Evolutionary conservation across 2,888 invertebrate species (phyloP).

Genomic region (Eristalis tenax): DNA sequence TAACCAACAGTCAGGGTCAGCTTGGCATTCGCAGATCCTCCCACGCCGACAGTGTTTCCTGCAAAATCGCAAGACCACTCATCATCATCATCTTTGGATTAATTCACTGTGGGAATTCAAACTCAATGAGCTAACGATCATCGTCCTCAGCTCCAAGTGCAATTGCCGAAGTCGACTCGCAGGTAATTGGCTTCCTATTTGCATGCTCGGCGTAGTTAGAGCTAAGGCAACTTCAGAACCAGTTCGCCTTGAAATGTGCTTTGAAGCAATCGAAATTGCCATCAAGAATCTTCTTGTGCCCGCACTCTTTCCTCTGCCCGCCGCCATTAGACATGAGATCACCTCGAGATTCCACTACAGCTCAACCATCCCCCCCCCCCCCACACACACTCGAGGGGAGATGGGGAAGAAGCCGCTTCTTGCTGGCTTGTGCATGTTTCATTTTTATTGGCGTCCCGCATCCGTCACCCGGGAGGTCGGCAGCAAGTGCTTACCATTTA

Average conservation of each 20-base stretch:
- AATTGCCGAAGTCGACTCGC: constrained; percentile 6
- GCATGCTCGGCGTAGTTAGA: constrained; percentile 28
- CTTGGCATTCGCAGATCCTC: neutral
- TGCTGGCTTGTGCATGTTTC: constrained; percentile 39
- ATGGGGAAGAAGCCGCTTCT: neutral
- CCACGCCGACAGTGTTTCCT: neutral
- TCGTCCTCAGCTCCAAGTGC: neutral
- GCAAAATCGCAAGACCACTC: neutral
- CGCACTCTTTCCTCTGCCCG: neutral
- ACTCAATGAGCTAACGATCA: constrained; percentile 11
- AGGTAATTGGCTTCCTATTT: constrained; percentile 33
- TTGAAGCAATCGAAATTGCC: constrained; percentile 40
- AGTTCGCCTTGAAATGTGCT: constrained; percentile 58
- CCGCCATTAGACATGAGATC: constrained; percentile 13
- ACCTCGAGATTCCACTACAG: constrained; percentile 27
- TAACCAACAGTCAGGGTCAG: too few relatives aligned
- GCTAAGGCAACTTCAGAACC: constrained; percentile 15
- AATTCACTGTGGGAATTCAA: constrained; percentile 2
- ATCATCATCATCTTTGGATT: neutral
- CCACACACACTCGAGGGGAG: neutral
- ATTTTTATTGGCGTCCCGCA: constrained; percentile 23
- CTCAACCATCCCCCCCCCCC: constrained; percentile 11
- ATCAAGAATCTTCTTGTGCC: constrained; percentile 55
- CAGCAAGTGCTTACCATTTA: constrained; percentile 40
- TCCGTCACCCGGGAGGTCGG: constrained; percentile 18